These are phyloP conservation scores for Ptilorrhoa leucosticta DNA, from an alignment of 2,113 vertebrate species.

Conservation along the genomic window DNA sequence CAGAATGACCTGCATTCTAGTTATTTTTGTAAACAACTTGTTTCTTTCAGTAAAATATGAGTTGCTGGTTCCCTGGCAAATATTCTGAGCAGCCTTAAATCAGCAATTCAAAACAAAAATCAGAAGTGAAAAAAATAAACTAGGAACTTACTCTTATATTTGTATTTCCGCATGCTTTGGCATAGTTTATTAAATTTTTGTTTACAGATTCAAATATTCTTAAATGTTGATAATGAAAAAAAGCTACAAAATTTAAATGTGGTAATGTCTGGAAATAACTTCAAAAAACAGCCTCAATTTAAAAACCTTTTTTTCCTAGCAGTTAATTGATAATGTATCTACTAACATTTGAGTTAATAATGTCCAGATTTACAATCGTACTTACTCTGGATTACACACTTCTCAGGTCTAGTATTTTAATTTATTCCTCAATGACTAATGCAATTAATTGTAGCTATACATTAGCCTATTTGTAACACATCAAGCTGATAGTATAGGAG, in stretches of 20 bases:
- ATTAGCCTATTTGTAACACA: not conserved
- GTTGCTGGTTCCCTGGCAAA: not conserved
- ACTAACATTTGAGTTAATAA: not conserved
- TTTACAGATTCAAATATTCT: not conserved
- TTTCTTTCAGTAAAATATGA: not conserved
- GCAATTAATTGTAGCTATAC: not conserved
- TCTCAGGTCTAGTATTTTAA: not conserved
- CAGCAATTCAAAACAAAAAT: not conserved
- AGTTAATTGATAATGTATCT: not conserved
- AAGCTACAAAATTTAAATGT: not conserved
- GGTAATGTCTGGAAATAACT: not conserved
- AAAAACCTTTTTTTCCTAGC: not conserved
- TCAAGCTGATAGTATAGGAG: not conserved
- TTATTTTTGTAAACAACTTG: not conserved
- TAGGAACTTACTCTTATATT: not conserved
- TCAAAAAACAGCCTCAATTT: not conserved
- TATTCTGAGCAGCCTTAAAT: not conserved
- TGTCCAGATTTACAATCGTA: not conserved
- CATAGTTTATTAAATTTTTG: not conserved
- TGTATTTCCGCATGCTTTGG: not conserved
- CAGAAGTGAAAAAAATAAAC: not conserved
- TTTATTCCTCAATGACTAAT: not conserved
- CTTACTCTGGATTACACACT: not conserved
- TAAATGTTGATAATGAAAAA: not conserved
- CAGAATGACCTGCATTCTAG: not conserved